Evolutionary conservation across 2,113 vertebrate species (phyloP), one percentile per base, ranked within the genome.

Genomic region (Silurus asotus): DNA sequence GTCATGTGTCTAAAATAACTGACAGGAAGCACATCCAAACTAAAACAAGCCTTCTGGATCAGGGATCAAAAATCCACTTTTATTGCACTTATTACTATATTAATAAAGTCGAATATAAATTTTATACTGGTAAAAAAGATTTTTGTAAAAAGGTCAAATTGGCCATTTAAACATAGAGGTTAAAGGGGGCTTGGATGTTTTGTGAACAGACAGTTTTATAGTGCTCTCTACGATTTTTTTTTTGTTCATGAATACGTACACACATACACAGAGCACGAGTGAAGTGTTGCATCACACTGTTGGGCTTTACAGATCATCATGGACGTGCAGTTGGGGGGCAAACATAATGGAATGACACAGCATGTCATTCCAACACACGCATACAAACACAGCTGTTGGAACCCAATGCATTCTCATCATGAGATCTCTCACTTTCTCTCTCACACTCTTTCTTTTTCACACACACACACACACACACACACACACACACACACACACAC

Each of bases 361-460:
- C 79, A 28, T 65, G 80, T 28, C 59, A 82, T 67, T 25, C 55
- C 6, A 78, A 17, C 25, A 83, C 55, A 53, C 37, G 51, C 69
- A 80, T 8, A 62, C 37, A n/a, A 61, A 48, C 62, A 59, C 85
- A 84, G 77, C 82, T 88, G 85, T 84, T 80, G 62, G 20, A 84
- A 80, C 17, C 23, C 45, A 64, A 23, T 53, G 28, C 64, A 82
- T 89, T 89, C 70, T 78, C 65, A 64, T 85, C 86, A 86, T 81
- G 72, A 8, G 8, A 64, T 62, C 51, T 83, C 45, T 82, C 23
- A 65, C 45, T 74, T 13, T 56, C 51, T 81, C 51, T 62, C 58
- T 58, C 2, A 15, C 67, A 45, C 13, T 70, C 37, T 48, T 17
- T 9, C 69, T 5, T 37, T 5, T 28, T 28, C 53, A 77, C 74